These are phyloP conservation scores for Chloroclysta siterata DNA, from an alignment of 2,888 invertebrate species.

Conservation along the genomic window DNA sequence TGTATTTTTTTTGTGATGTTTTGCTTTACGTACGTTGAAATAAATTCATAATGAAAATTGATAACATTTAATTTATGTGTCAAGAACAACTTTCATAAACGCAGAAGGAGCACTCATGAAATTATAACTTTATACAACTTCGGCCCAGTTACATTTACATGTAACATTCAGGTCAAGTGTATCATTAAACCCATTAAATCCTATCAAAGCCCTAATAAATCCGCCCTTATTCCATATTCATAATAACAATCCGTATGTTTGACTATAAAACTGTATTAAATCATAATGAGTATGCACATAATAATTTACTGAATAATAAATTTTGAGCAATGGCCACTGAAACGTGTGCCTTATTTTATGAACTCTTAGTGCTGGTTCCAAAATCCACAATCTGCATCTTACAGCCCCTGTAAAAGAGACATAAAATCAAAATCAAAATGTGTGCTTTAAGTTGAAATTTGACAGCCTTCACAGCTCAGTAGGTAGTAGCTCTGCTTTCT, in stretches of 20 bases:
- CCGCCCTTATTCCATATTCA: slow-evolving; percentile 26
- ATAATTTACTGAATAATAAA: neutral
- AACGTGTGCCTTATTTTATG: neutral
- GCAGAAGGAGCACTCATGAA: neutral
- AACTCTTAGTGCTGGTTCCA: neutral
- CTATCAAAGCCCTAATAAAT: slow-evolving; percentile 21
- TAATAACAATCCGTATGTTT: slow-evolving; percentile 1
- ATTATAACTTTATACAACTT: neutral
- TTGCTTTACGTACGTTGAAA: too few relatives aligned
- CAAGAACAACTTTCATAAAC: neutral
- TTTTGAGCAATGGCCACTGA: neutral
- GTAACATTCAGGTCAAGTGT: slow-evolving; percentile 18
- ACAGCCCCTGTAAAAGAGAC: too few relatives aligned
- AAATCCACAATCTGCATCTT: too few relatives aligned
- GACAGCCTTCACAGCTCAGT: too few relatives aligned
- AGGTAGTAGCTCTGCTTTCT: too few relatives aligned
- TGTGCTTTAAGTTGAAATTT: too few relatives aligned
- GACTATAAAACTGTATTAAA: slow-evolving; percentile 1
- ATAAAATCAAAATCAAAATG: too few relatives aligned
- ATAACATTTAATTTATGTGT: too few relatives aligned
- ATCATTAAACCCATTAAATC: slow-evolving; percentile 4
- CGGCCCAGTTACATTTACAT: slow-evolving; percentile 2
- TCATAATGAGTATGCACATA: neutral
- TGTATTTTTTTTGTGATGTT: too few relatives aligned
- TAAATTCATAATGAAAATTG: neutral